Evolutionary conservation across 2,113 vertebrate species (phyloP).

Genomic region (Phalacrocorax brasilianus): DNA sequence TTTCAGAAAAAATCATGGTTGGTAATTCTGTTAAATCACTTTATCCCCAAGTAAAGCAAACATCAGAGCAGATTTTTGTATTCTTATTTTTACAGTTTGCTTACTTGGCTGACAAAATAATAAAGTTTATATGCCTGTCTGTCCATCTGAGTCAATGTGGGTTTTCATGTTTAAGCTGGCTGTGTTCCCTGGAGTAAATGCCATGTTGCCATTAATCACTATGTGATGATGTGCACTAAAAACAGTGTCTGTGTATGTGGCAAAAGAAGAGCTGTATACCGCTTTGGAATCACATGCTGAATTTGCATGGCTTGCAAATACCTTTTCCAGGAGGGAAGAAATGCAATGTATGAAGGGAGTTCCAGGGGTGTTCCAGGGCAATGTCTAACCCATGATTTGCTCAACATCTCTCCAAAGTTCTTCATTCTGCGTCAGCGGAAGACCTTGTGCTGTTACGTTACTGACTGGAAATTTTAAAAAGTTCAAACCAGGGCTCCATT

Average conservation of each 20-base stretch:
- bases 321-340: neutral
- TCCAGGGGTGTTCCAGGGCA: neutral
- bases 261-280: neutral
- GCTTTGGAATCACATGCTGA: neutral
- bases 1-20: conserved; percentile 1
- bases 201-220: conserved; percentile 46
- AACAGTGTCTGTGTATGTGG: conserved; percentile 15
- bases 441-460: neutral
- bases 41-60: conserved; percentile 28
- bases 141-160: conserved; percentile 39
- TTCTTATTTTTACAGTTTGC: conserved; percentile 52
- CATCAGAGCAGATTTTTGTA: conserved; percentile 29
- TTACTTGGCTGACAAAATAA: conserved; percentile 38
- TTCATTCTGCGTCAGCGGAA: accelerated
- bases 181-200: conserved; percentile 41
- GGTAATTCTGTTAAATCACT: conserved; percentile 36
- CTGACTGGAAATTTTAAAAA: neutral
- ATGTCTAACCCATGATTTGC: neutral
- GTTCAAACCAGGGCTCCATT: accelerated
- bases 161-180: conserved; percentile 53
- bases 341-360: neutral
- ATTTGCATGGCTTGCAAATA: neutral
- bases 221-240: conserved; percentile 33
- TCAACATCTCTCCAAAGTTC: neutral
- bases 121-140: conserved; percentile 22